Percentiles rank a stretch among this genome's conserved stretches.
These are phyloP conservation scores for Lasioglossum figueresi DNA, from an alignment of 2,888 invertebrate genomes.

Conservation along the genomic window DNA sequence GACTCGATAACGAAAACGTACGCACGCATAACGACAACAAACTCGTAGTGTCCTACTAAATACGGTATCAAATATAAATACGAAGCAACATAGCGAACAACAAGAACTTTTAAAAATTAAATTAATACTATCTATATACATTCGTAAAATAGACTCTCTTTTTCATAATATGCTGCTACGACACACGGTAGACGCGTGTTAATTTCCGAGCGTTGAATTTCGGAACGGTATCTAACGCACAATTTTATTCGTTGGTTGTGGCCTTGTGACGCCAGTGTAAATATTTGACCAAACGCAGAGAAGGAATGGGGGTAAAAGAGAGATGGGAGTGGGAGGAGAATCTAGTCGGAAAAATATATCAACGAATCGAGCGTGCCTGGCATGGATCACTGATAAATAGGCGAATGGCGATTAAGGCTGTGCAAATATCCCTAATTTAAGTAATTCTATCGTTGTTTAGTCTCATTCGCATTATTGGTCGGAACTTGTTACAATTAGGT, in stretches of 20 bases:
- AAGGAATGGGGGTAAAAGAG: neutral
- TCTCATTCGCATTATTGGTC: neutral
- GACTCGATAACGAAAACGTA: conserved; percentile 36
- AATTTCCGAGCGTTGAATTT: neutral
- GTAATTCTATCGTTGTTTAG: conserved; percentile 17
- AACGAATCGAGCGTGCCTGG: neutral
- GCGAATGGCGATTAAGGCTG: conserved; percentile 16
- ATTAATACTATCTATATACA: conserved; percentile 54
- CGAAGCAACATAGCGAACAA: conserved; percentile 53
- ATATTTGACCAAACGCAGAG: conserved; percentile 39
- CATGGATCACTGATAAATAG: neutral
- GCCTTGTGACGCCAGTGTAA: conserved; percentile 12
- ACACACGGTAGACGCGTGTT: conserved; percentile 7
- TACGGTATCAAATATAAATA: conserved; percentile 50
- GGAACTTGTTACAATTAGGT: conserved; percentile 7
- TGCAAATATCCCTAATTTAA: conserved; percentile 3
- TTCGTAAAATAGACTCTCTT: conserved; percentile 25
- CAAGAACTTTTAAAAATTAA: conserved; percentile 47
- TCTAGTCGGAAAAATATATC: neutral
- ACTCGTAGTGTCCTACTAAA: conserved; percentile 14
- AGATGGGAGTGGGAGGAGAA: neutral
- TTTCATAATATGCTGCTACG: conserved; percentile 8
- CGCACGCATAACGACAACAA: conserved; percentile 31
- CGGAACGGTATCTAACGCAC: conserved; percentile 11
- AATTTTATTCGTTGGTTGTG: conserved; percentile 8